phyloP scores from a whole-genome alignment of 2,888 invertebrate species.

The Drosophila kuntzei region DNA sequence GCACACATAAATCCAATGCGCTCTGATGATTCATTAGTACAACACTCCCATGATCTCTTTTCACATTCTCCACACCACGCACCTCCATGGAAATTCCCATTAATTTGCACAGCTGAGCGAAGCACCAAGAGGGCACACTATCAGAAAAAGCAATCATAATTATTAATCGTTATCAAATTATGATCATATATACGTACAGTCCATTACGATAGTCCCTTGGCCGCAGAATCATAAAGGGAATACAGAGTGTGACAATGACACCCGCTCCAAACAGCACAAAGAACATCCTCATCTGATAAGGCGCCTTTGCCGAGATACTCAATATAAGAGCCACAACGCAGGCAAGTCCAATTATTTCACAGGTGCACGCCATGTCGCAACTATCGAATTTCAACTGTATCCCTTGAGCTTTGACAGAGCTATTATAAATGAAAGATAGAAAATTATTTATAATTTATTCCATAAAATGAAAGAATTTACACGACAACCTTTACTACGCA shows the following conservation, averaged over 20 bases:
- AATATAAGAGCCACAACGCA: conserved; percentile 81
- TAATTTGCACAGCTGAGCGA: conserved; percentile 86
- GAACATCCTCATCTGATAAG: conserved; percentile 90
- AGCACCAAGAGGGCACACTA: conserved; percentile 90
- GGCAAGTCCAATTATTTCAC: conserved; percentile 83
- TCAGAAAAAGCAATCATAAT: conserved; percentile 8
- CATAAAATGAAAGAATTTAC: neutral
- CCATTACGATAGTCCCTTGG: conserved; percentile 92
- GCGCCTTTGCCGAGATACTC: conserved; percentile 86
- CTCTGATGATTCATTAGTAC: conserved; percentile 96
- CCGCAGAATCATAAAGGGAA: conserved; percentile 91
- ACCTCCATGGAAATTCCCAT: conserved; percentile 90
- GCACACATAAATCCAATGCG: conserved; percentile 91
- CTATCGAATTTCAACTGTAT: neutral
- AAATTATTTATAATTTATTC: neutral
- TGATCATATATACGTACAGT: conserved; percentile 88
- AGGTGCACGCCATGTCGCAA: conserved; percentile 77
- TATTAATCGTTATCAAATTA: neutral
- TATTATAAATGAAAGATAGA: neutral
- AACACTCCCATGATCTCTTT: conserved; percentile 91
- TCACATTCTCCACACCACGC: conserved; percentile 91
- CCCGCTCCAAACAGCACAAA: conserved; percentile 88
- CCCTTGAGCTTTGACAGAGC: neutral
- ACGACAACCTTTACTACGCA: neutral
- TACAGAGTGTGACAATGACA: conserved; percentile 87